Conservation (phyloP, 2,888 invertebrate genomes). For the Orthosia cruda region DNA sequence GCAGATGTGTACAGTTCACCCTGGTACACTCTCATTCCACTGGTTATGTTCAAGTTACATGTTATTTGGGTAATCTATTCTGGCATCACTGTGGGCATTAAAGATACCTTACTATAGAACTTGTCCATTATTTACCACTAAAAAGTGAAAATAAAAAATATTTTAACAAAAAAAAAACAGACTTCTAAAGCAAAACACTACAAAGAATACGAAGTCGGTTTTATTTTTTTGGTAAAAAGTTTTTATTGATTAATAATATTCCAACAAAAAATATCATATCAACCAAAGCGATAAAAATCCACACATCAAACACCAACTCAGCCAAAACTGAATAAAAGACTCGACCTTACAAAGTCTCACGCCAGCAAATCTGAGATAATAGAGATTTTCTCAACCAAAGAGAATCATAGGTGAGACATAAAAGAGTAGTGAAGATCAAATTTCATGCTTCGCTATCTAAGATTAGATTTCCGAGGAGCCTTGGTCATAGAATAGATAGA, state of each 20-base stretch:
- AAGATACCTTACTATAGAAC: no score
- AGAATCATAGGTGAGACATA: slow-evolving; percentile 52
- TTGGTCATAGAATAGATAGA: not conserved
- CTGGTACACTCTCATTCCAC: no score
- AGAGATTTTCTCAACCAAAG: slow-evolving; percentile 32
- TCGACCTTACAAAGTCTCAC: slow-evolving; percentile 14
- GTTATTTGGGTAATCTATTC: no score
- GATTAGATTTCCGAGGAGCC: slow-evolving; percentile 45
- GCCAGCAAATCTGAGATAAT: slow-evolving; percentile 33
- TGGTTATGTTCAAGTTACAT: no score
- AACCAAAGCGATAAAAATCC: slow-evolving; percentile 5
- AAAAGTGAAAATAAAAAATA: no score
- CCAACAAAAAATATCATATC: not conserved
- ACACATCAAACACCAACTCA: slow-evolving; percentile 33
- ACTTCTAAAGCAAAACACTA: no score
- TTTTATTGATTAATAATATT: not conserved
- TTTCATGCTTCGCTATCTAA: slow-evolving; percentile 62
- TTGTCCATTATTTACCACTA: no score
- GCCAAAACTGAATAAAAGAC: slow-evolving; percentile 34
- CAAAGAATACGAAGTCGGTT: no score
- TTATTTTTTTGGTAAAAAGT: no score
- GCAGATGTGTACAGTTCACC: no score
- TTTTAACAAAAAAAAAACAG: no score
- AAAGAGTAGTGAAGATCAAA: slow-evolving; percentile 56
- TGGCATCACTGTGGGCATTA: no score